Base-by-base conservation (phyloP, 2,797 vertebrate species). In the Pantherophis vulpinus region DNA sequence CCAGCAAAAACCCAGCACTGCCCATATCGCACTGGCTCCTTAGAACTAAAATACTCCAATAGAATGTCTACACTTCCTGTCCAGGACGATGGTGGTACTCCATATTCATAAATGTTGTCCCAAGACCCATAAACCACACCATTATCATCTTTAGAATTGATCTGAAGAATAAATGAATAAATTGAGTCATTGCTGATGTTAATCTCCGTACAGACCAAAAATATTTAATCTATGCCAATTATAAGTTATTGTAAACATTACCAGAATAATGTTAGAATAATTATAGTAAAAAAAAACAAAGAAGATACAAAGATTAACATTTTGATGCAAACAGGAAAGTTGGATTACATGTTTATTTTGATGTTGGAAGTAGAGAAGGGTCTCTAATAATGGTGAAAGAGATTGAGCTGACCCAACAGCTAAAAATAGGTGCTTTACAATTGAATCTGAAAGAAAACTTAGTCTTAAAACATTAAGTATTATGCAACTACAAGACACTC, bases 1-100 rank as follows among this genome's bases (percentile, higher is more conserved):
- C 98, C 99, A 0, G 99, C 99, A 42, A 98, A 99, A 97, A 99
- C 99, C 99, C 99, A 99, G 97, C 99, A 99, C 95, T 99, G 99
- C 42, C 99, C 99, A 0, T 98, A 99, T 88, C 97, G 97, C 47
- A 99, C 98, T 0, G 99, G 98, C 42, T 95, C 95, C 94, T 97
- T 96, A 59, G 97, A 98, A 91, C 96, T 97, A 90, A 93, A 94
- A 47, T 99, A 99, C 95, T 97, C 97, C 95, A 99, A 94, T 37
- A 99, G 98, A 95, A 99, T 99, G 93, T 99, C 99, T 0, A 98
- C 98, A 42, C 99, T 99, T 94, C 99, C 99, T 0, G 99, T 99
- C 99, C 99, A 99, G 95, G 99, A 98, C 6, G 99, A 99, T 47
- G 99, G 99, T 2, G 99, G 96, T 1, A 99, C 98, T 0, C 99